phyloP scores from a whole-genome alignment of 64 coral and sea anemone species.

The Stichodactyla helianthus region DNA sequence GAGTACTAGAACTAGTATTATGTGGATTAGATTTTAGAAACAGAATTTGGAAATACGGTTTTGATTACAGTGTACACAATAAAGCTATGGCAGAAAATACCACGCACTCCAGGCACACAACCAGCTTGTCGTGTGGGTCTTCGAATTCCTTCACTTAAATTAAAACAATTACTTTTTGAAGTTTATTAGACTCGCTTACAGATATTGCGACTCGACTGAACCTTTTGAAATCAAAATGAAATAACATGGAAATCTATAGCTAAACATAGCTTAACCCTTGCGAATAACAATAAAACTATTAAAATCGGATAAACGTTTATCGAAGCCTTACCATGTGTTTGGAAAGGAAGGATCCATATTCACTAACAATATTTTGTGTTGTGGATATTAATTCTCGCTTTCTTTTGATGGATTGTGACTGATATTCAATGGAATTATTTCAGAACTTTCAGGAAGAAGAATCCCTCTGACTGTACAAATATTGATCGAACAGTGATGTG shows the following conservation, averaged over 20 bases:
- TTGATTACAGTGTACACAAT: not conserved
- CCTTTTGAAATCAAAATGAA: not conserved
- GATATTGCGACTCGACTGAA: no score
- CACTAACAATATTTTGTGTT: not conserved
- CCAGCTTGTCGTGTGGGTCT: not conserved
- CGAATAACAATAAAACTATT: not conserved
- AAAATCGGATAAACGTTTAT: not conserved
- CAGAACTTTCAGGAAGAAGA: not conserved
- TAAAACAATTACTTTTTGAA: no score
- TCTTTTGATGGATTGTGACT: no score
- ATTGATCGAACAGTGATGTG: constrained; percentile 3
- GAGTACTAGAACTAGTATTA: not conserved
- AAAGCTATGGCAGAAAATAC: not conserved
- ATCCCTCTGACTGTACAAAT: not conserved
- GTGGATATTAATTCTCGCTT: not conserved
- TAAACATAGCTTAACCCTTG: not conserved
- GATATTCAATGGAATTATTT: no score
- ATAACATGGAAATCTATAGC: not conserved
- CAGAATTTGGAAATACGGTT: not conserved
- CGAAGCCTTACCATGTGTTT: constrained; percentile 6
- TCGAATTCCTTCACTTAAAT: not conserved
- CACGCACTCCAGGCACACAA: not conserved
- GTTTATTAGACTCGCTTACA: no score
- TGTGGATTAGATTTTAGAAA: not conserved
- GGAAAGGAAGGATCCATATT: not conserved